A percentile compares a stretch with the other conserved stretches of the same genome.
Evolutionary conservation across 2,797 vertebrate species (phyloP).

Genomic region (Bothrops alternatus): DNA sequence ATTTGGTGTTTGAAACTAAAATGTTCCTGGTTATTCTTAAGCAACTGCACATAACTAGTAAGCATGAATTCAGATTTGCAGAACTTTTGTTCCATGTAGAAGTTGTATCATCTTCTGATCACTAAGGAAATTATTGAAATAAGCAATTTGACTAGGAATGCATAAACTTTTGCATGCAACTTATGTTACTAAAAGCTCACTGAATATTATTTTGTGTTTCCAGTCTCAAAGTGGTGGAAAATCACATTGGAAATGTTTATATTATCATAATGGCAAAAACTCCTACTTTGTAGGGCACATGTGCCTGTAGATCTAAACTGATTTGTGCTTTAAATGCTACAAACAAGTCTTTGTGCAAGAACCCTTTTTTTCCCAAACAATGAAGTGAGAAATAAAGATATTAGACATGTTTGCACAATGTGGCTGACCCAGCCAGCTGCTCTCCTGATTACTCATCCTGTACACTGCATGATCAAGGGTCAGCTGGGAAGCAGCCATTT

Average conservation of each 20-base stretch:
- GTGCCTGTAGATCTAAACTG: background rate
- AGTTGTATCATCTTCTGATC: background rate
- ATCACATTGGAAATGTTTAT: background rate
- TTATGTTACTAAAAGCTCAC: background rate
- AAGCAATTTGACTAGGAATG: background rate
- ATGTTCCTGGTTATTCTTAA: background rate
- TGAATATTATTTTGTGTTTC: background rate
- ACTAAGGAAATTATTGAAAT: background rate
- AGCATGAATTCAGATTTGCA: background rate
- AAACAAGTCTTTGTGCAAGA: background rate
- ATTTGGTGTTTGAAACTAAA: background rate
- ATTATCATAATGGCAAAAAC: background rate
- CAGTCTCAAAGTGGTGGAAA: background rate
- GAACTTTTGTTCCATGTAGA: background rate
- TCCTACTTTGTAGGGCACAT: background rate
- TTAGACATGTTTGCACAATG: background rate
- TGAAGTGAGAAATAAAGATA: background rate
- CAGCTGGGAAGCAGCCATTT: background rate
- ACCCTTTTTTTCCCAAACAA: background rate
- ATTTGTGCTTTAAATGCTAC: background rate
- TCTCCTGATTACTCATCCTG: background rate
- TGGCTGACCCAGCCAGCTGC: background rate
- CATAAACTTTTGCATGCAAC: background rate
- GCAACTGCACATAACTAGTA: background rate
- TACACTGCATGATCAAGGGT: background rate